Percentiles rank a stretch among this genome's conserved stretches.
Conservation (phyloP, 2,113 vertebrate genomes). For the Australoheros scitulus region DNA sequence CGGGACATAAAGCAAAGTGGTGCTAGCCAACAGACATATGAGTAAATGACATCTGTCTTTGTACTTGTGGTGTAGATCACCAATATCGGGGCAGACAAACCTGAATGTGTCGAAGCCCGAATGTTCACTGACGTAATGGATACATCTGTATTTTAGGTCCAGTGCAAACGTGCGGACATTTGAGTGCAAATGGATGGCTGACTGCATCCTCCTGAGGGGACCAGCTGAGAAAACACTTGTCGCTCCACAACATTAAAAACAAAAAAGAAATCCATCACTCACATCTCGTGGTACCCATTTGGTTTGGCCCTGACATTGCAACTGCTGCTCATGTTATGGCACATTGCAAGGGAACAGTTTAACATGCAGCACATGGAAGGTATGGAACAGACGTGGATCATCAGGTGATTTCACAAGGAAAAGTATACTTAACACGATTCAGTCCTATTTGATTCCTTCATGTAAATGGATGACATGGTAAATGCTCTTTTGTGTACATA, state of each 20-base stretch:
- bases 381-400: neutral
- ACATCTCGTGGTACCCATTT: constrained; percentile 42
- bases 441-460: constrained; percentile 10
- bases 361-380: constrained; percentile 31
- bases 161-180: constrained; percentile 48
- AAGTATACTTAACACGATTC: constrained; percentile 9
- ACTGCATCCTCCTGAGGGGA: constrained; percentile 42
- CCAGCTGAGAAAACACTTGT: constrained; percentile 72
- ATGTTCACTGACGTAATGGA: constrained; percentile 54
- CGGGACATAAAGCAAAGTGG: constrained; percentile 11
- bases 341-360: constrained; percentile 28
- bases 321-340: constrained; percentile 52
- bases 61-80: constrained; percentile 42
- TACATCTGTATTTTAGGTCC: constrained; percentile 58
- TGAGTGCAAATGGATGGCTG: constrained; percentile 32
- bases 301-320: constrained; percentile 60
- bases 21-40: neutral
- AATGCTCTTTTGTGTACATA: neutral
- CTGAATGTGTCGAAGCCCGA: constrained; percentile 24
- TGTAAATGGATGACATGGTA: constrained; percentile 16
- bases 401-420: constrained; percentile 26
- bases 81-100: constrained; percentile 13
- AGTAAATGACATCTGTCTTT: constrained; percentile 58
- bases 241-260: neutral
- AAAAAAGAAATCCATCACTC: constrained; percentile 35